A percentile compares a stretch with the other conserved stretches of the same genome.
These are phyloP conservation scores for Momotus momota DNA, from an alignment of 2,797 vertebrate species.

Conservation along the genomic window DNA sequence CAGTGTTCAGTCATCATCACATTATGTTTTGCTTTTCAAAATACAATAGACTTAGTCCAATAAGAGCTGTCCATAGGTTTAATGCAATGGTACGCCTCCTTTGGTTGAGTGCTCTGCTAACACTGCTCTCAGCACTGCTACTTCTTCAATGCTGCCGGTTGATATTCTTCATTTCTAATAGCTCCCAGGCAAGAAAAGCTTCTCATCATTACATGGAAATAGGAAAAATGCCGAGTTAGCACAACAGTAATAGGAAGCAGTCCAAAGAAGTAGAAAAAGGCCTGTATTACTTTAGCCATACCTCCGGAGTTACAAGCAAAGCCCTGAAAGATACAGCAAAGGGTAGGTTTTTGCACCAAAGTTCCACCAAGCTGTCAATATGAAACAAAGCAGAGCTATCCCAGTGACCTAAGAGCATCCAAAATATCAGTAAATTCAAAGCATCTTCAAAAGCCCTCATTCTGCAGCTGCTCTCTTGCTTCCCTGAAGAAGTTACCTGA, in stretches of 20 bases:
- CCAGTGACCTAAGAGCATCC: background rate
- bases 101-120: background rate
- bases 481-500: background rate
- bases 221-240: background rate
- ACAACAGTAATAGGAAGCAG: background rate
- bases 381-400: background rate
- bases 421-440: background rate
- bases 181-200: background rate
- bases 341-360: background rate
- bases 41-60: background rate
- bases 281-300: background rate
- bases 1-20: background rate
- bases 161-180: background rate
- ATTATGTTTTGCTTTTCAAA: background rate
- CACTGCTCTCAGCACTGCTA: background rate
- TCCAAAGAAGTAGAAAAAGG: background rate
- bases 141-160: background rate
- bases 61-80: background rate
- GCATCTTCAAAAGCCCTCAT: background rate
- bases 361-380: background rate
- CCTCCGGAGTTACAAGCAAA: background rate
- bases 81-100: background rate
- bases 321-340: background rate
- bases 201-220: background rate
- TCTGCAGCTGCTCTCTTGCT: background rate